These are phyloP conservation scores for Galaxias olidus DNA, from an alignment of 2,797 vertebrate genomes.

Conservation along the genomic window DNA sequence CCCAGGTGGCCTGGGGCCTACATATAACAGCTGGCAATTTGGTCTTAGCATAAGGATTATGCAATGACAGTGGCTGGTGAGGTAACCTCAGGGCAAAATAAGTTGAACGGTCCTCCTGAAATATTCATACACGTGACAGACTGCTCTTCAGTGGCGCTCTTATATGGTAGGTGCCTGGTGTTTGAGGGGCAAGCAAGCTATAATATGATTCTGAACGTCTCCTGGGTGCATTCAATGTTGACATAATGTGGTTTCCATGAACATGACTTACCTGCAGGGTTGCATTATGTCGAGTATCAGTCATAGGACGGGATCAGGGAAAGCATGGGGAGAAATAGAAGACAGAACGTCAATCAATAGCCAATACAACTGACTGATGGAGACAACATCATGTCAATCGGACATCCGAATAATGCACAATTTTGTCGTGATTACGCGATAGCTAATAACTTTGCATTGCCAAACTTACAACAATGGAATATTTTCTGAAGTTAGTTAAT, in stretches of 20 bases:
- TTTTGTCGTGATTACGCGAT: not conserved
- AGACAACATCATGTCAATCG: no score
- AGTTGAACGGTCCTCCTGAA: not conserved
- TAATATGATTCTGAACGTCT: no score
- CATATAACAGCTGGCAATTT: constrained; percentile 43
- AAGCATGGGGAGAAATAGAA: constrained; percentile 16
- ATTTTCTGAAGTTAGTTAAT: constrained; percentile 27
- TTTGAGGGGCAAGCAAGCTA: no score
- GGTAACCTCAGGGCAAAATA: constrained; percentile 20
- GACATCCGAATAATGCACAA: no score
- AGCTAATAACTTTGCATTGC: constrained; percentile 14
- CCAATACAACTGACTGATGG: not conserved
- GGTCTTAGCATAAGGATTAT: constrained; percentile 22
- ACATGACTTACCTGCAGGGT: constrained; percentile 60
- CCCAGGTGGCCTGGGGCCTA: constrained; percentile 16
- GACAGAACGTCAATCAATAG: constrained; percentile 17
- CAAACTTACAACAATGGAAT: constrained; percentile 17
- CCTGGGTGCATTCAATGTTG: not conserved
- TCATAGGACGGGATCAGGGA: constrained; percentile 10
- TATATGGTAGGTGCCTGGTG: not conserved
- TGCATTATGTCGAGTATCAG: constrained; percentile 29
- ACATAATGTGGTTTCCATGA: constrained; percentile 10
- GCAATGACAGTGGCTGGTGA: constrained; percentile 24
- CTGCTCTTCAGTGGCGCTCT: not conserved
- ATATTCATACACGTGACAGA: no score